Percentiles rank a stretch among this genome's conserved stretches.
phyloP scores from a whole-genome alignment of 2,888 invertebrate species.

The Drosophila pseudotakahashii region DNA sequence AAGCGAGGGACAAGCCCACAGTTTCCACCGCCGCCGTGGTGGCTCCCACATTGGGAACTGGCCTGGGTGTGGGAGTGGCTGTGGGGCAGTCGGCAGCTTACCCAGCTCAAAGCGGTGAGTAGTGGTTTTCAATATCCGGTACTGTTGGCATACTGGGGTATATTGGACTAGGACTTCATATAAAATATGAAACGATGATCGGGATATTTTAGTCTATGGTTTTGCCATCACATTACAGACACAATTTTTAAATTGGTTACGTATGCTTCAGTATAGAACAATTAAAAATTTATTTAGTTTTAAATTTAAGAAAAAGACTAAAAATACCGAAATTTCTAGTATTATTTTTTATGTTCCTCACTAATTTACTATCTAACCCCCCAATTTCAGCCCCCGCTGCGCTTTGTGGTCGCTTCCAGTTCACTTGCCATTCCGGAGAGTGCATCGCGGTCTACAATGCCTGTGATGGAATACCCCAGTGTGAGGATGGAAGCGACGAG shows the following conservation, averaged over 20 bases:
- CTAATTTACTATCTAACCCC: neutral
- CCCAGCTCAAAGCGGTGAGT: conserved; percentile 61
- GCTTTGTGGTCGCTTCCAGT: conserved; percentile 93
- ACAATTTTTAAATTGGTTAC: too few species aligned
- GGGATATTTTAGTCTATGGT: too few species aligned
- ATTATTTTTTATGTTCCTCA: neutral
- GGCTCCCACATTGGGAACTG: conserved; percentile 28
- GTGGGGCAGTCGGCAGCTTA: conserved; percentile 42
- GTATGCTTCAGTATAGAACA: too few species aligned
- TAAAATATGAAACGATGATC: too few species aligned
- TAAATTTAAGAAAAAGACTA: too few species aligned
- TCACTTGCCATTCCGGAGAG: conserved; percentile 94
- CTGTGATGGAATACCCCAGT: conserved; percentile 96
- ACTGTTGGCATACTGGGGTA: neutral
- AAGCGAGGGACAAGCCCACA: conserved; percentile 69
- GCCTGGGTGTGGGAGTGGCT: conserved; percentile 33
- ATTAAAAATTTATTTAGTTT: too few species aligned
- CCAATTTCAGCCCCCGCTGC: conserved; percentile 49
- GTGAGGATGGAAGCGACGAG: conserved; percentile 96
- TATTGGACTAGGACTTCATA: neutral
- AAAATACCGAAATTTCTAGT: neutral
- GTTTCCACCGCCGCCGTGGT: conserved; percentile 26
- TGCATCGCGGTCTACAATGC: conserved; percentile 98
- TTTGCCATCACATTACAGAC: too few species aligned
- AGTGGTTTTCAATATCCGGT: conserved; percentile 1